Evolutionary conservation across 1,140 invertebrate species (phyloP).

Genomic region (Colletes latitarsis): DNA sequence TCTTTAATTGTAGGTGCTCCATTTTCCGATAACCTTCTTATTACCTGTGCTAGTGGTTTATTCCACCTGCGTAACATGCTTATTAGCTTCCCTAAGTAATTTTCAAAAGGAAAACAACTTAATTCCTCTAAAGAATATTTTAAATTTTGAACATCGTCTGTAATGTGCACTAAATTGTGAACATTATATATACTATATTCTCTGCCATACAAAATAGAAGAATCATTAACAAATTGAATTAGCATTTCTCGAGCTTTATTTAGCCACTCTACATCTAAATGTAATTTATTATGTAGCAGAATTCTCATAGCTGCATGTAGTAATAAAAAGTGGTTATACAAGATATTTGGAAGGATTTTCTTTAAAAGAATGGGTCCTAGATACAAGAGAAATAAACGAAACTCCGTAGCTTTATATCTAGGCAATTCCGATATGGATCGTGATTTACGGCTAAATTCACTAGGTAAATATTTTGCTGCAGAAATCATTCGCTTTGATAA

Average conservation of each 20-base stretch:
- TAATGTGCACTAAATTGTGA: slow-evolving; percentile 14
- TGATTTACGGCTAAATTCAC: slow-evolving; percentile 1
- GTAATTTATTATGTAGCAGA: neutral
- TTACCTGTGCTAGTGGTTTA: neutral
- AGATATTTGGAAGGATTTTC: neutral
- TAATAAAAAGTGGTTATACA: slow-evolving; percentile 8
- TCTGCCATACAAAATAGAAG: neutral
- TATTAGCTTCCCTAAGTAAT: neutral
- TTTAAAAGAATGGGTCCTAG: slow-evolving; percentile 1
- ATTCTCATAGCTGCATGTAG: slow-evolving; percentile 17
- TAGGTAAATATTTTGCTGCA: neutral
- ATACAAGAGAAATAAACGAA: slow-evolving; percentile 14
- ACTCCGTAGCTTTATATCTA: slow-evolving; percentile 17
- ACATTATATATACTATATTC: slow-evolving; percentile 11
- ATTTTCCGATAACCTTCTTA: too few species aligned
- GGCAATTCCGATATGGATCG: slow-evolving; percentile 2
- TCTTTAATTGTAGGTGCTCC: too few species aligned
- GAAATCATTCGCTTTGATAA: neutral
- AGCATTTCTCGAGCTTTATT: neutral
- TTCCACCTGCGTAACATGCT: neutral
- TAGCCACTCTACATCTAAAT: neutral
- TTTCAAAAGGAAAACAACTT: slow-evolving; percentile 11
- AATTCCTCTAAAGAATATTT: neutral
- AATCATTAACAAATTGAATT: neutral
- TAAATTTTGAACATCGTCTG: slow-evolving; percentile 2